Evolutionary conservation across 2,888 invertebrate species (phyloP).

Genomic region (Perithous albicinctus): DNA sequence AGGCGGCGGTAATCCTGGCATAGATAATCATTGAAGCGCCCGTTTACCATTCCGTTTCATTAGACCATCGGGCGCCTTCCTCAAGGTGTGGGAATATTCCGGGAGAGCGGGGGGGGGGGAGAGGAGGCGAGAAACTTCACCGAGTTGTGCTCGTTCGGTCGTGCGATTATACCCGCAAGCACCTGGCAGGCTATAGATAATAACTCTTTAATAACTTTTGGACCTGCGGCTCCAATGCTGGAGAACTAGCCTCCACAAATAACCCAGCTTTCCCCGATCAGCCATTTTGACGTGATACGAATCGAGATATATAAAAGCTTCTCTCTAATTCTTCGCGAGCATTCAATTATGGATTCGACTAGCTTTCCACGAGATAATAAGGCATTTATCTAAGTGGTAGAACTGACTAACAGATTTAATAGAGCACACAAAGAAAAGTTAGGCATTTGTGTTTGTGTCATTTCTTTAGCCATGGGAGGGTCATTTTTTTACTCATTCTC

Average conservation of each 20-base stretch:
- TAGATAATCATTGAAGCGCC: constrained; percentile 65
- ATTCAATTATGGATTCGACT: constrained; percentile 56
- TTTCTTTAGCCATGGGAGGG: too few species aligned
- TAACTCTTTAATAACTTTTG: constrained; percentile 67
- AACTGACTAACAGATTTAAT: too few species aligned
- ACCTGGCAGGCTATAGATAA: constrained; percentile 66
- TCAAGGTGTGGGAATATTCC: constrained; percentile 8
- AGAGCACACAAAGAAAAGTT: too few species aligned
- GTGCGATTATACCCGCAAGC: constrained; percentile 63
- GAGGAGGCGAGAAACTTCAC: constrained; percentile 62
- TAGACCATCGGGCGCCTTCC: constrained; percentile 62
- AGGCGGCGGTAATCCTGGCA: constrained; percentile 57
- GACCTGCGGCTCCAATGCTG: constrained; percentile 55
- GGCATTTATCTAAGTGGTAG: constrained; percentile 61
- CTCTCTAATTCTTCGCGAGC: constrained; percentile 56
- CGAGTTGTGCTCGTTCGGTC: constrained; percentile 61
- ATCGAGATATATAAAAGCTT: constrained; percentile 59
- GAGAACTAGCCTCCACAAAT: constrained; percentile 61
- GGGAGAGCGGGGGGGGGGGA: constrained; percentile 1
- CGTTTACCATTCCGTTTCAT: constrained; percentile 68
- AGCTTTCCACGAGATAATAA: constrained; percentile 52
- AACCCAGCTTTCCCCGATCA: constrained; percentile 61
- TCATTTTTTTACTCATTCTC: too few species aligned
- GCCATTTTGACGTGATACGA: constrained; percentile 59
- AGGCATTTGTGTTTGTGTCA: too few species aligned